Conservation (phyloP, 2,113 vertebrate genomes). For the Mobula hypostoma region DNA sequence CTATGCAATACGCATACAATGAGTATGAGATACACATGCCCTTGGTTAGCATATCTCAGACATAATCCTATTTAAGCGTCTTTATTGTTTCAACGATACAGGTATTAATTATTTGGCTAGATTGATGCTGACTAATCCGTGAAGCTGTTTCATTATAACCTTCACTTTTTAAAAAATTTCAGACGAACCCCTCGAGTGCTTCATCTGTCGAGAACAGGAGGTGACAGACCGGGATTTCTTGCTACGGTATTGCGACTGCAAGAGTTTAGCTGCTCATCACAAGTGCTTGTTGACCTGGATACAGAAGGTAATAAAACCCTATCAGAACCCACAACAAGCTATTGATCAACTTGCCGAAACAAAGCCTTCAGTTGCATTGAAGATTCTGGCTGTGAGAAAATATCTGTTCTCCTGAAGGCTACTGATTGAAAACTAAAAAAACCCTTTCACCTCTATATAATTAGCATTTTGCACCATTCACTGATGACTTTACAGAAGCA, state of each 20-base stretch:
- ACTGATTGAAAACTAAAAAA: background rate
- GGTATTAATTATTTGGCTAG: background rate
- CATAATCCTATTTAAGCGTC: background rate
- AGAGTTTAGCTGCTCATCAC: conserved; percentile 54
- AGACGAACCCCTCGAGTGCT: conserved; percentile 52
- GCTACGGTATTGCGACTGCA: conserved; percentile 60
- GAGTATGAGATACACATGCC: background rate
- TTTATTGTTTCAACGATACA: background rate
- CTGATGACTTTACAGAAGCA: background rate
- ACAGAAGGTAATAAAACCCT: conserved; percentile 46
- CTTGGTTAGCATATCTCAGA: background rate
- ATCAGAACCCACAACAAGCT: background rate
- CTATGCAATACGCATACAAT: background rate
- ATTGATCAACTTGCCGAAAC: background rate
- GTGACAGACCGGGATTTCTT: conserved; percentile 55
- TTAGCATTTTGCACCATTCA: background rate
- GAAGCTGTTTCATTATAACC: background rate
- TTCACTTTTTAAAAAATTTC: background rate
- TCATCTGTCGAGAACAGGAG: conserved; percentile 67
- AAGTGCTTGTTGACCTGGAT: conserved; percentile 56
- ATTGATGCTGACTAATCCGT: background rate
- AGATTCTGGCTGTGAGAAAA: background rate
- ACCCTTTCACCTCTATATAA: background rate
- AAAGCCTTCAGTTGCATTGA: background rate
- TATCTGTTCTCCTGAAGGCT: background rate